Conservation (phyloP, 2,888 invertebrate species). For the Agelastica alni region DNA sequence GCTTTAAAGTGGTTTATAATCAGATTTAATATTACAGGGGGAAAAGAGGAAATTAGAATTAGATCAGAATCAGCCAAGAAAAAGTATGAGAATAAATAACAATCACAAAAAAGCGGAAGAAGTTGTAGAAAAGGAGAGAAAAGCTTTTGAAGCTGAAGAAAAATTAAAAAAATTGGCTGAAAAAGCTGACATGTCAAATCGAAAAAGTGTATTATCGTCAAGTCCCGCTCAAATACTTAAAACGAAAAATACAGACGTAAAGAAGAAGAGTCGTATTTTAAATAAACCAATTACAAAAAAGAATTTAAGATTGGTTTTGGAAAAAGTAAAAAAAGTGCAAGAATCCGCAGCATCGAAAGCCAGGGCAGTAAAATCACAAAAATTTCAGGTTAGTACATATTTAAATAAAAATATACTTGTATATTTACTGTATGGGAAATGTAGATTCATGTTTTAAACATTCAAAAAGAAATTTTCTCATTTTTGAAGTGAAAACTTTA, state of each 20-base stretch:
- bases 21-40: too few relatives aligned
- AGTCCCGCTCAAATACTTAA: constrained; percentile 55
- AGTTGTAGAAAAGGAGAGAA: constrained; percentile 23
- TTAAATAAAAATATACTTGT: too few relatives aligned
- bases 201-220: constrained; percentile 55
- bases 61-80: constrained; percentile 36
- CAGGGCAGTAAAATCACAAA: constrained; percentile 1
- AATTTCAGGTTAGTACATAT: constrained; percentile 7
- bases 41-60: constrained; percentile 30
- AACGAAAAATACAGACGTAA: constrained; percentile 55
- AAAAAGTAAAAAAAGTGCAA: constrained; percentile 23
- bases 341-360: constrained; percentile 11
- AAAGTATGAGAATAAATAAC: constrained; percentile 45
- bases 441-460: too few relatives aligned
- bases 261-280: constrained; percentile 54
- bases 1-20: too few relatives aligned
- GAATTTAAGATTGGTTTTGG: constrained; percentile 45
- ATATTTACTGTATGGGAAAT: too few relatives aligned
- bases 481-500: too few relatives aligned
- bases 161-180: constrained; percentile 39
- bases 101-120: constrained; percentile 40
- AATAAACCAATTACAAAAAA: constrained; percentile 54
- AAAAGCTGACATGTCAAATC: constrained; percentile 45
- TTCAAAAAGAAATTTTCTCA: too few relatives aligned
- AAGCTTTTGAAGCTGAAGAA: constrained; percentile 37